These are phyloP conservation scores for Limnephilus marmoratus DNA, from an alignment of 2,888 invertebrate genomes.

Conservation along the genomic window DNA sequence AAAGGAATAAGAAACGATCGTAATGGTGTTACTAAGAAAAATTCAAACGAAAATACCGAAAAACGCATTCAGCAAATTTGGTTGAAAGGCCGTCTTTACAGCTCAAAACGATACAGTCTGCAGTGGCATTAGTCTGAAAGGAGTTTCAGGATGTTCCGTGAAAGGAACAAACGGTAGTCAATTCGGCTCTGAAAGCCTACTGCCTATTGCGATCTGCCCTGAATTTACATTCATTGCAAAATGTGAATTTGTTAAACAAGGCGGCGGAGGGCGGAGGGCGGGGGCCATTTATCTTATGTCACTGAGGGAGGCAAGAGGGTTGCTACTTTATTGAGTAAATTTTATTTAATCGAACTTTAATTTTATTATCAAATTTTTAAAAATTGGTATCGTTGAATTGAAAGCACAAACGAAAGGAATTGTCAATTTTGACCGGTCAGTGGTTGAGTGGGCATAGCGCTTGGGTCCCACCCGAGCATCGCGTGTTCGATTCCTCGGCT, in stretches of 20 bases:
- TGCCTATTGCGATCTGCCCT: not conserved
- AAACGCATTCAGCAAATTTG: not conserved
- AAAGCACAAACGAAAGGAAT: no score
- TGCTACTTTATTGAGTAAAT: not conserved
- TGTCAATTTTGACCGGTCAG: no score
- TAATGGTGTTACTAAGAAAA: not conserved
- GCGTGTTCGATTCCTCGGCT: no score
- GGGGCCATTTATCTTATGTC: slow-evolving; percentile 37
- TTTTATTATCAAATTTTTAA: no score
- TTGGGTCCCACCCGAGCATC: no score
- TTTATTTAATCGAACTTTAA: no score
- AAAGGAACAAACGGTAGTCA: slow-evolving; percentile 36
- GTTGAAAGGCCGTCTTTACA: not conserved
- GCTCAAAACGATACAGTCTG: slow-evolving; percentile 2
- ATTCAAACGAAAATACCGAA: not conserved
- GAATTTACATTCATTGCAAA: slow-evolving; percentile 45
- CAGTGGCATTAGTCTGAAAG: slow-evolving; percentile 13
- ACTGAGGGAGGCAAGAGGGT: not conserved
- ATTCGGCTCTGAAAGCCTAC: slow-evolving; percentile 36
- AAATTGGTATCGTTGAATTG: no score
- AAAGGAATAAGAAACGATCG: not conserved
- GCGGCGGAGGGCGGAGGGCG: not conserved
- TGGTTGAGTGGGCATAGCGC: no score
- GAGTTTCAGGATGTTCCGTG: slow-evolving; percentile 16
- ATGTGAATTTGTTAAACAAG: slow-evolving; percentile 45